Evolutionary conservation across 1,140 invertebrate species (phyloP).

Genomic region (Geopemphigus sp.): DNA sequence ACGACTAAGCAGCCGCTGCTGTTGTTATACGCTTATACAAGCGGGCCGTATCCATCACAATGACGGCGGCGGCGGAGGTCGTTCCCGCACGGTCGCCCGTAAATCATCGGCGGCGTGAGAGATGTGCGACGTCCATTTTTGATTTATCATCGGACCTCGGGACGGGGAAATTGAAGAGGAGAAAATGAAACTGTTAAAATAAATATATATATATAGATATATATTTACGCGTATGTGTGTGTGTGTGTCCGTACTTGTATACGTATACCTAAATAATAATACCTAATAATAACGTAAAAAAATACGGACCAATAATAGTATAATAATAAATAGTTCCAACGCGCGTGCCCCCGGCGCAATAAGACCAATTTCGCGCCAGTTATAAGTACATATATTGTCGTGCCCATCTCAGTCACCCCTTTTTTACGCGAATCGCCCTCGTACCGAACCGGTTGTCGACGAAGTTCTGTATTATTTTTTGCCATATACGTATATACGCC

Average conservation of each 20-base stretch:
- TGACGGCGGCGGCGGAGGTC: constrained; percentile 20
- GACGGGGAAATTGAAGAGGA: constrained; percentile 36
- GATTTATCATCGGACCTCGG: constrained; percentile 26
- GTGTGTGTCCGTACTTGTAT: too few relatives aligned
- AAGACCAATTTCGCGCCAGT: constrained; percentile 21
- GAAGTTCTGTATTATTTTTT: not conserved
- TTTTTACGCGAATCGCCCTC: constrained; percentile 7
- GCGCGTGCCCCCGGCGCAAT: not conserved
- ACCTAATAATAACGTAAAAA: not conserved
- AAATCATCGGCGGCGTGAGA: constrained; percentile 36
- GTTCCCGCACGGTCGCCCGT: constrained; percentile 29
- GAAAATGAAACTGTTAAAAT: constrained; percentile 34
- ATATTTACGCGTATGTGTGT: not conserved
- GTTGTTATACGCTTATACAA: not conserved
- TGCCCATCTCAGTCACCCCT: too few relatives aligned
- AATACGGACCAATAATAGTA: constrained; percentile 21
- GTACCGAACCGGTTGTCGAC: constrained; percentile 3
- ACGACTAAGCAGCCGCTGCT: not conserved
- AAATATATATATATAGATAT: constrained; percentile 13
- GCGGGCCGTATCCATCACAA: constrained; percentile 27
- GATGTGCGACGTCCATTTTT: constrained; percentile 42
- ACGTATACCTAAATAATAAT: too few relatives aligned
- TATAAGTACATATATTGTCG: not conserved
- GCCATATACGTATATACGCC: not conserved
- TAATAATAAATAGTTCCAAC: constrained; percentile 18